Percentiles rank a stretch among this genome's conserved stretches.
phyloP scores from a whole-genome alignment of 92 coral and sea anemone species.

The Phenganax marumi region DNA sequence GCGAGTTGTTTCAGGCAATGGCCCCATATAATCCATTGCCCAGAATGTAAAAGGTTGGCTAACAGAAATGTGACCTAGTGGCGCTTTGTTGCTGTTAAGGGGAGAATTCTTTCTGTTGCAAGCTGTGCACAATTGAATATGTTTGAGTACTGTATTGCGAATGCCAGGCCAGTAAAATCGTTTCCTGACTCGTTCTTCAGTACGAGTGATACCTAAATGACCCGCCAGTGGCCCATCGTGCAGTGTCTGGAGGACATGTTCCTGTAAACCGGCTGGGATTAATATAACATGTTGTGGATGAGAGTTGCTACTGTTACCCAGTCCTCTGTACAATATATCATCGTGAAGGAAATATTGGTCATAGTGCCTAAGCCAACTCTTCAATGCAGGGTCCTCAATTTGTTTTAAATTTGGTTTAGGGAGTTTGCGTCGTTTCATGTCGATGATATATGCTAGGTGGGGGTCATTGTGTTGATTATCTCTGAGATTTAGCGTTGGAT shows the following conservation, averaged over 20 bases:
- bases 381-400: slow-evolving; percentile 1
- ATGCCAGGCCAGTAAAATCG: slow-evolving; percentile 44
- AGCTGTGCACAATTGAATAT: slow-evolving; percentile 18
- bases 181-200: slow-evolving; percentile 11
- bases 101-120: slow-evolving; percentile 24
- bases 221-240: slow-evolving; percentile 38
- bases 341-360: slow-evolving; percentile 22
- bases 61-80: slow-evolving; percentile 10
- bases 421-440: not conserved
- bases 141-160: not conserved
- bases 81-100: slow-evolving; percentile 15
- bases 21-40: slow-evolving; percentile 47
- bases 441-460: not conserved
- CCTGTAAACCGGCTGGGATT: not conserved
- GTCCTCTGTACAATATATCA: slow-evolving; percentile 19
- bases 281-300: not conserved
- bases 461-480: not conserved
- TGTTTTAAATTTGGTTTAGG: not conserved
- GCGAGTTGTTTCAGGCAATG: slow-evolving; percentile 1
- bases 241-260: slow-evolving; percentile 37
- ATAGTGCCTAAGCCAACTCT: not conserved
- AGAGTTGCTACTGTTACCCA: slow-evolving; percentile 9
- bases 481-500: not conserved
- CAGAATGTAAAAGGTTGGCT: slow-evolving; percentile 42
- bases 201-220: slow-evolving; percentile 39